Conservation (phyloP, 2,113 vertebrate species). For the Pteropus alecto region DNA sequence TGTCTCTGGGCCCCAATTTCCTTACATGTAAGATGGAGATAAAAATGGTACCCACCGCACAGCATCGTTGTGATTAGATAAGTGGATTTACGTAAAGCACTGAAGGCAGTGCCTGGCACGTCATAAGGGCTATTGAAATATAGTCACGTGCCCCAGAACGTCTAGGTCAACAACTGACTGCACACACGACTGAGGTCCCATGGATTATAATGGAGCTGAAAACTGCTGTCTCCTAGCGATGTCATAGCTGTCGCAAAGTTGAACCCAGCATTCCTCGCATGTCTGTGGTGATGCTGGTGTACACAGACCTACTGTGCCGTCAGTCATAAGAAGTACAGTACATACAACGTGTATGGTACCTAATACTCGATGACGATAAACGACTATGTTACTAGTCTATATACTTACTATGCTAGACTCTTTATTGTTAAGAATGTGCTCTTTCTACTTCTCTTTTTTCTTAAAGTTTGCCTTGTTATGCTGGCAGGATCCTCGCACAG, state of each 20-base stretch:
- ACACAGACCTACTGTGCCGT: not conserved
- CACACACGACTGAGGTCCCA: not conserved
- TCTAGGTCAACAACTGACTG: not conserved
- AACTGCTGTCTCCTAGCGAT: not conserved
- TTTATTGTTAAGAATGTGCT: not conserved
- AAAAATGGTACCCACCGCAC: not conserved
- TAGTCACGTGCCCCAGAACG: not conserved
- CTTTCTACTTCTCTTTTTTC: not conserved
- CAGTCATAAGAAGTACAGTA: not conserved
- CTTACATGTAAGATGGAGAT: not conserved
- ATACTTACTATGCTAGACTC: not conserved
- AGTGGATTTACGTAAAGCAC: not conserved
- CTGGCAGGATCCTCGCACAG: not conserved
- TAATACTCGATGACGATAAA: not conserved
- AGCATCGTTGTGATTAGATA: not conserved
- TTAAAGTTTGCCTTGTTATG: not conserved
- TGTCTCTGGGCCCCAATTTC: not conserved
- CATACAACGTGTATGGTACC: not conserved
- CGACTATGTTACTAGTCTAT: too few relatives aligned
- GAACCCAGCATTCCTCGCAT: not conserved
- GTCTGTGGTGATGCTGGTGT: not conserved
- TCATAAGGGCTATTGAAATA: not conserved
- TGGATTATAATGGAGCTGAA: not conserved
- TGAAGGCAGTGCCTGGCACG: not conserved
- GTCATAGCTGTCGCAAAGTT: accelerated